Conservation (phyloP, 2,113 vertebrate species). For the Ariopsis seemanni region DNA sequence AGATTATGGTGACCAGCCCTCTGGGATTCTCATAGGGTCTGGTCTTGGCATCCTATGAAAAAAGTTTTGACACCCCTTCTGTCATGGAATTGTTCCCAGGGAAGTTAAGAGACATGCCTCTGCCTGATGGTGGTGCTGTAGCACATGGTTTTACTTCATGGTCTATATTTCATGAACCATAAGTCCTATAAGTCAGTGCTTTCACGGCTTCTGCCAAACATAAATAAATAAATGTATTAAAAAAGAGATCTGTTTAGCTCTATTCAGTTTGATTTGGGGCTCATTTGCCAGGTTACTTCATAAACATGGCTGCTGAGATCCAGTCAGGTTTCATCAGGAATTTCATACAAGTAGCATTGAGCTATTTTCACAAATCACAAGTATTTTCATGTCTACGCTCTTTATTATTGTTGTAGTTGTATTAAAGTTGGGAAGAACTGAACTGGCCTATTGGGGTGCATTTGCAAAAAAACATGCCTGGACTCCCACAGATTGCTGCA, state of each 20-base stretch:
- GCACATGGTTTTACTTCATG: background rate
- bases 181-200: background rate
- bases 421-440: background rate
- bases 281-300: background rate
- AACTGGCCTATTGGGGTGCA: background rate
- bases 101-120: no score
- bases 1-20: background rate
- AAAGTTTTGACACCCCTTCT: background rate
- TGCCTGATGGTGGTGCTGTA: slow-evolving; percentile 2
- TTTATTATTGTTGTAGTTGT: background rate
- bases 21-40: background rate
- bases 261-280: background rate
- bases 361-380: background rate
- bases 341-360: background rate
- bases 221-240: background rate
- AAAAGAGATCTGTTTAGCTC: background rate
- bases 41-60: background rate
- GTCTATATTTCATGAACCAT: background rate
- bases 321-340: no score
- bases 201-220: background rate
- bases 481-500: background rate
- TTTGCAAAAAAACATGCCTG: background rate
- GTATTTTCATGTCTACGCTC: background rate
- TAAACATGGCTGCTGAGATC: background rate
- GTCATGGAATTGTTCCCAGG: no score